Percentiles rank a stretch among this genome's conserved stretches.
phyloP scores from a whole-genome alignment of 2,797 vertebrate species.

The Micropoecilia bifurca region DNA sequence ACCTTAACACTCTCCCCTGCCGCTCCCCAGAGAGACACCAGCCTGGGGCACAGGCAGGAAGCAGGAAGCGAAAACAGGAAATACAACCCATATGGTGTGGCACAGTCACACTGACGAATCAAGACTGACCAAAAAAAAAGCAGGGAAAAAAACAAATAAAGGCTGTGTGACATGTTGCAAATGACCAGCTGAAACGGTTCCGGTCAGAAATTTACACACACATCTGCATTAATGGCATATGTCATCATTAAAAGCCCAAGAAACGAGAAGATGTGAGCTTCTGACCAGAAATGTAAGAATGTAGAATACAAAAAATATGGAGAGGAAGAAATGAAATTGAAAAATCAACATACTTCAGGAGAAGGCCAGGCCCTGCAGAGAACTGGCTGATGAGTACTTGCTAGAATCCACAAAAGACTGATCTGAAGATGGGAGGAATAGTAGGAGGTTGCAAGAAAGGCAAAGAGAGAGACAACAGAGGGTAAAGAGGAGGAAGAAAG shows the following conservation, averaged over 20 bases:
- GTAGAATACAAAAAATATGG: conserved; percentile 42
- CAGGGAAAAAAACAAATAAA: conserved; percentile 57
- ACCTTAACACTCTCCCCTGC: conserved; percentile 1
- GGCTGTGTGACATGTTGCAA: conserved; percentile 78
- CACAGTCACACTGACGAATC: conserved; percentile 60
- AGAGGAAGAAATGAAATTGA: conserved; percentile 36
- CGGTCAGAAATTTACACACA: neutral
- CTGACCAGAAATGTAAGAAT: conserved; percentile 5
- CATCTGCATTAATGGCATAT: neutral
- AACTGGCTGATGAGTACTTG: conserved; percentile 96
- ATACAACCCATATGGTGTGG: conserved; percentile 78
- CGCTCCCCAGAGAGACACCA: conserved; percentile 38
- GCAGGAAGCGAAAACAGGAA: conserved; percentile 84
- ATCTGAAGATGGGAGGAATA: conserved; percentile 86
- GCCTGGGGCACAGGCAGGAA: conserved; percentile 68
- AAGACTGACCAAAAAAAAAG: conserved; percentile 70
- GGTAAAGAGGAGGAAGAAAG: conserved; percentile 47
- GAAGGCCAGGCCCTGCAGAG: conserved; percentile 95
- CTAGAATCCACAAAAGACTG: conserved; percentile 98
- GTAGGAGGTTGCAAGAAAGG: conserved; percentile 75
- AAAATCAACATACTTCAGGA: conserved; percentile 93
- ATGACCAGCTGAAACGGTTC: conserved; percentile 53
- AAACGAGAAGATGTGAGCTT: neutral
- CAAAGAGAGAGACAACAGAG: conserved; percentile 34
- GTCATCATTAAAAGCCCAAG: neutral